These are phyloP conservation scores for Bedellia somnulentella DNA, from an alignment of 2,888 invertebrate genomes.

Conservation along the genomic window DNA sequence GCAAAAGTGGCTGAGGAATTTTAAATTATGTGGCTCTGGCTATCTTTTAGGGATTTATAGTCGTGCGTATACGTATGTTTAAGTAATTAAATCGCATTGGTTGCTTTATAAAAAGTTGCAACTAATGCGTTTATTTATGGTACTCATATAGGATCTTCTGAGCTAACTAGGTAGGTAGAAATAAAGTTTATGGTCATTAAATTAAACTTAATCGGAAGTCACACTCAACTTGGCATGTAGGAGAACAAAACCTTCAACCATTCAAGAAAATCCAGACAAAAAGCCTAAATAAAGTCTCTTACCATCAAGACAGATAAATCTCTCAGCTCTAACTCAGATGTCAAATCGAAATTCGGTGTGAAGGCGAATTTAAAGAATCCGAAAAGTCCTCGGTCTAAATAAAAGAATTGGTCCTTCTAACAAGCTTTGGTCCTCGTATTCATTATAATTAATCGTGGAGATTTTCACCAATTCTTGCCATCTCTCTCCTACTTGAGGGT, in stretches of 20 bases:
- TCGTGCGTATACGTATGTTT: too few species aligned
- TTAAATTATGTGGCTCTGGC: too few species aligned
- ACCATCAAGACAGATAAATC: neutral
- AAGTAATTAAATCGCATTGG: too few species aligned
- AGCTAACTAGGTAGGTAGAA: too few species aligned
- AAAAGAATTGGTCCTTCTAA: conserved; percentile 28
- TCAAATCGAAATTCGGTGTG: conserved; percentile 37
- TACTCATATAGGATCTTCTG: too few species aligned
- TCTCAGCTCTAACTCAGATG: conserved; percentile 17
- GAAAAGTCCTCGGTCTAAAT: conserved; percentile 22
- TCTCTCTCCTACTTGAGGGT: conserved; percentile 16
- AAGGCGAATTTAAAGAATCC: conserved; percentile 31
- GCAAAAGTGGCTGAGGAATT: too few species aligned
- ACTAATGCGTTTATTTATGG: too few species aligned
- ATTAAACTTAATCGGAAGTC: too few species aligned
- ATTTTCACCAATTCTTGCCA: conserved; percentile 13
- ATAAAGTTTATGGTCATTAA: too few species aligned
- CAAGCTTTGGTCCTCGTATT: conserved; percentile 25
- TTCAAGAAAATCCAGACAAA: neutral
- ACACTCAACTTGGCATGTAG: neutral
- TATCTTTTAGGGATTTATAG: too few species aligned
- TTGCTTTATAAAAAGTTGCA: too few species aligned
- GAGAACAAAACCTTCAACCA: neutral
- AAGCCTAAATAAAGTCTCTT: neutral
- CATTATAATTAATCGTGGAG: conserved; percentile 39